These are phyloP conservation scores for Erannis defoliaria DNA, from an alignment of 2,888 invertebrate species.

Conservation along the genomic window DNA sequence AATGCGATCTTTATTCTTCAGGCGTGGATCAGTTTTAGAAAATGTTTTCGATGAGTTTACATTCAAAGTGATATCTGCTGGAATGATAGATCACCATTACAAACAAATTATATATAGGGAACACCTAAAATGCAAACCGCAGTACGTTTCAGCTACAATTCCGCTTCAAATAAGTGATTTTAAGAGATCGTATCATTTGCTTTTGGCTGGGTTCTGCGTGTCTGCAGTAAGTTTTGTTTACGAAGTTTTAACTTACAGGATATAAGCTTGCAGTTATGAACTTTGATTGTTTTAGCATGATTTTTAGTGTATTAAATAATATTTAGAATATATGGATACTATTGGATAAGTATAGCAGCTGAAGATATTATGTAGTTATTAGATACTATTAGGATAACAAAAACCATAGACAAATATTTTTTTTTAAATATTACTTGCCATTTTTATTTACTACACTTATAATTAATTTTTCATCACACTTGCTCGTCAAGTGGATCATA, in stretches of 20 bases:
- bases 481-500: too few relatives aligned
- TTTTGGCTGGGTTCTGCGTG: slow-evolving; percentile 50
- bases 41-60: slow-evolving; percentile 37
- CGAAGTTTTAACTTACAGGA: slow-evolving; percentile 23
- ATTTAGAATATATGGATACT: too few relatives aligned
- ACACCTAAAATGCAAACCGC: slow-evolving; percentile 46
- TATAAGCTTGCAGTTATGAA: neutral
- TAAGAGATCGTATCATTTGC: slow-evolving; percentile 44
- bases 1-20: slow-evolving; percentile 51
- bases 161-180: slow-evolving; percentile 44
- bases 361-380: too few relatives aligned
- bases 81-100: slow-evolving; percentile 45
- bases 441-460: too few relatives aligned
- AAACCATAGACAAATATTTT: too few relatives aligned
- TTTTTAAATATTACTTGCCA: too few relatives aligned
- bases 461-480: too few relatives aligned
- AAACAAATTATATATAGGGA: slow-evolving; percentile 38
- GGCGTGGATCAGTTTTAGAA: slow-evolving; percentile 55
- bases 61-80: slow-evolving; percentile 36
- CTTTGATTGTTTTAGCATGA: too few relatives aligned
- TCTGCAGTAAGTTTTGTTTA: slow-evolving; percentile 48
- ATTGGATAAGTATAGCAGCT: too few relatives aligned
- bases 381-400: too few relatives aligned
- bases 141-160: neutral
- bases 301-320: neutral